These are phyloP conservation scores for Paramormyrops hopkinsi DNA, from an alignment of 2,797 vertebrate genomes.

Conservation along the genomic window DNA sequence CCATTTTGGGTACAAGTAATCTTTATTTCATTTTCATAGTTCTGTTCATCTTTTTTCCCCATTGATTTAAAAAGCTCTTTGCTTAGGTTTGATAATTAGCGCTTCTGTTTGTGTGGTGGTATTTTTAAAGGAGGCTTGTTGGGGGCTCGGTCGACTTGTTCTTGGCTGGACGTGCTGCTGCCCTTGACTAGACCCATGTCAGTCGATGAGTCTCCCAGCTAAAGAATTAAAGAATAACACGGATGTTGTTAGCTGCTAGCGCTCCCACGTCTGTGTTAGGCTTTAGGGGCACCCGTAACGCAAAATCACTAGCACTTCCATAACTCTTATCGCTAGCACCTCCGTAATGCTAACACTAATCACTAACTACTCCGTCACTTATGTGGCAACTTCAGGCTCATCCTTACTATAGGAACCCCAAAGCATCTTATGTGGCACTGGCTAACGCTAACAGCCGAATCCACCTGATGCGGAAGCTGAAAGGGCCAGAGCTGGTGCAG, in stretches of 20 bases:
- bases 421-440: neutral
- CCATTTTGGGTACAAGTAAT: slow-evolving; percentile 12
- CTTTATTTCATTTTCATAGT: slow-evolving; percentile 15
- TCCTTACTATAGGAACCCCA: neutral
- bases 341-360: neutral
- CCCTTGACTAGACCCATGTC: neutral
- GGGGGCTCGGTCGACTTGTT: neutral
- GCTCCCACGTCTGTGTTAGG: neutral
- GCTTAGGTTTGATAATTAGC: neutral
- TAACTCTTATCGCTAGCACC: neutral
- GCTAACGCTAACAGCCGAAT: neutral
- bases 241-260: neutral
- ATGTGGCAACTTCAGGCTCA: neutral
- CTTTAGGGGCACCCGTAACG: neutral
- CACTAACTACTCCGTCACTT: neutral
- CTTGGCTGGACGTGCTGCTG: neutral
- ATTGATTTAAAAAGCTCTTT: slow-evolving; percentile 9
- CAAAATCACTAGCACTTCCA: neutral
- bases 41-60: slow-evolving; percentile 1
- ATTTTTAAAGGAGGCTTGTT: neutral
- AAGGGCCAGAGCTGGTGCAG: neutral
- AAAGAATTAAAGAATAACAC: neutral
- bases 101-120: neutral
- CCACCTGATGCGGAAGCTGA: neutral
- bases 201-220: neutral